Evolutionary conservation across 1,140 invertebrate genomes (phyloP).

Genomic region (Alviniconcha marisindica): DNA sequence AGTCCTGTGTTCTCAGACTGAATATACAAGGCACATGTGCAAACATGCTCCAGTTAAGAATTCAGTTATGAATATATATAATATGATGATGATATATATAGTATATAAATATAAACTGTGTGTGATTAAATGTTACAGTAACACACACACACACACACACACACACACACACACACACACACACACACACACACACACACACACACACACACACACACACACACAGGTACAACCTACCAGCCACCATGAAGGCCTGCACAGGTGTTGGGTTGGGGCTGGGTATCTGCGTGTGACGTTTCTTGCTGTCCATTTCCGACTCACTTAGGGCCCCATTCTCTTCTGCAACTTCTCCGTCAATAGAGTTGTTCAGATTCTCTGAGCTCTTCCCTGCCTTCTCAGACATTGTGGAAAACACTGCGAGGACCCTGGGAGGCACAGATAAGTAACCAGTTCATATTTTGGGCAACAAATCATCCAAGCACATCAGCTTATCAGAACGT

Average conservation of each 20-base stretch:
- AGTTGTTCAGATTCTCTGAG: conserved; percentile 44
- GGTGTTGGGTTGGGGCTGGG: conserved; percentile 49
- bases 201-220: not conserved
- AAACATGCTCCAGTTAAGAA: too few relatives aligned
- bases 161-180: not conserved
- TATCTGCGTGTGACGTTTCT: conserved; percentile 52
- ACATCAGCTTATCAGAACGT: too few relatives aligned
- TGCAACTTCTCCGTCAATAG: conserved; percentile 47
- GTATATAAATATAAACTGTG: too few relatives aligned
- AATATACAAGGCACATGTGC: too few relatives aligned
- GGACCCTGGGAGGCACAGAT: too few relatives aligned
- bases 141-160: not conserved
- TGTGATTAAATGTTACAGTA: too few relatives aligned
- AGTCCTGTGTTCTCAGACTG: too few relatives aligned
- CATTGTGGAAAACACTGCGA: too few relatives aligned
- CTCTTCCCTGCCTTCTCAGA: conserved; percentile 38
- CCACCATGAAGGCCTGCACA: conserved; percentile 50
- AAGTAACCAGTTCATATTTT: too few relatives aligned
- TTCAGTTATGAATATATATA: too few relatives aligned
- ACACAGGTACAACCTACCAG: conserved; percentile 41
- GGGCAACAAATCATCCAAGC: too few relatives aligned
- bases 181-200: not conserved
- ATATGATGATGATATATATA: too few relatives aligned
- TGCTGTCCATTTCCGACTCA: conserved; percentile 43
- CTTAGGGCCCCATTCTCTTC: conserved; percentile 14